Conservation (phyloP, 2,113 vertebrate genomes). For the cat (Felis catus) region DNA sequence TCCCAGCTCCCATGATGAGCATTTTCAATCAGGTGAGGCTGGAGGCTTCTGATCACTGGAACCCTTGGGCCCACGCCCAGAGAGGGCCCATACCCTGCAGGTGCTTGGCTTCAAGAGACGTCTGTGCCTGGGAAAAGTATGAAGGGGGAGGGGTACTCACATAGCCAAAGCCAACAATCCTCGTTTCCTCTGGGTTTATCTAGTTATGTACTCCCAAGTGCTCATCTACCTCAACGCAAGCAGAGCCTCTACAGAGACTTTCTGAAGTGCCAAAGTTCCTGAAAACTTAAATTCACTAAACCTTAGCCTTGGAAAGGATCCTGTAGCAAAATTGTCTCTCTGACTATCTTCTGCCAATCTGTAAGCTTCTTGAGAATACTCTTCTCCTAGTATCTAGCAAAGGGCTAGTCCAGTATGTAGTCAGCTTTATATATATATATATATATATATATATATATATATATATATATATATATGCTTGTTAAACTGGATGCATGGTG, state of each 20-base stretch:
- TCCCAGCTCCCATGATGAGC: background rate
- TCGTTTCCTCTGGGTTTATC: background rate
- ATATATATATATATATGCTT: too few species aligned
- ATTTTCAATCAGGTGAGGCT: background rate
- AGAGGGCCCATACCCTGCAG: background rate
- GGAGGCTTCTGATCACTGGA: background rate
- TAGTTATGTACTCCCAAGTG: background rate
- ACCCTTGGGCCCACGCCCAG: background rate
- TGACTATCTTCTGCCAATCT: background rate
- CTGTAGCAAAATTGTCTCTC: background rate
- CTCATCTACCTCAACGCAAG: background rate
- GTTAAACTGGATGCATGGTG: background rate
- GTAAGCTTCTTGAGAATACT: background rate
- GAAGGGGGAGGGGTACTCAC: background rate
- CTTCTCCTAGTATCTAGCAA: background rate
- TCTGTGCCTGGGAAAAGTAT: background rate
- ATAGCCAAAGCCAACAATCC: background rate
- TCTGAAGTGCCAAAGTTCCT: rapidly evolving
- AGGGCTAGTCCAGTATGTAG: background rate
- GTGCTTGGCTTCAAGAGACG: background rate
- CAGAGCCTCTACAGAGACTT: background rate
- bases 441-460: too few species aligned
- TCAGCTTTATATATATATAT: background rate
- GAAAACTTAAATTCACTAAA: background rate
- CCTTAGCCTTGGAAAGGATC: background rate